Evolutionary conservation across 2,113 vertebrate genomes (phyloP).

Genomic region (Phoenicopterus ruber): DNA sequence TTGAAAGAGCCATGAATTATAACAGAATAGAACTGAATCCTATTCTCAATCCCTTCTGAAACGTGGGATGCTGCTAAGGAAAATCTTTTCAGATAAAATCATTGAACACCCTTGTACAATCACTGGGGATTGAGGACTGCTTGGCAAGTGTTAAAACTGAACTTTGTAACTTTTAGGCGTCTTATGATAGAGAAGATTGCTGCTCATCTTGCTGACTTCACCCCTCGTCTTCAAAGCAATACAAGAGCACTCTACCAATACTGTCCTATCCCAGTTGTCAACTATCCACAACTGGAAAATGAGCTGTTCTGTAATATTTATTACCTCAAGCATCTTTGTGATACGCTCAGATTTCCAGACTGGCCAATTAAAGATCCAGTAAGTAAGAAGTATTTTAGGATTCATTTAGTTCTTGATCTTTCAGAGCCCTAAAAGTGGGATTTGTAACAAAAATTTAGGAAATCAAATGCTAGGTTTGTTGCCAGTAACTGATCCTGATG

Average conservation of each 20-base stretch:
- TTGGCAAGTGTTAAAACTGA: not conserved
- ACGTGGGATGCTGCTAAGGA: not conserved
- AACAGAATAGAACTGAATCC: not conserved
- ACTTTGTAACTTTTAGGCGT: slow-evolving; percentile 76
- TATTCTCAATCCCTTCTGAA: not conserved
- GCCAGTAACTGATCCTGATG: not conserved
- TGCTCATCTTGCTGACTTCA: slow-evolving; percentile 95
- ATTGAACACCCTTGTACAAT: not conserved
- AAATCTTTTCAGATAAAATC: not conserved
- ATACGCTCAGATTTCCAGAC: slow-evolving; percentile 88
- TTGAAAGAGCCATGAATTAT: not conserved
- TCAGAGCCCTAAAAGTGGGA: not conserved
- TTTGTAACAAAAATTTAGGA: not conserved
- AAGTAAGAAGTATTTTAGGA: slow-evolving; percentile 57
- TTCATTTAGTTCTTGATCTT: not conserved
- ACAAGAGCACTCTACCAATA: slow-evolving; percentile 97
- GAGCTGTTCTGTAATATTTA: slow-evolving; percentile 99
- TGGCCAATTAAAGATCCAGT: slow-evolving; percentile 97
- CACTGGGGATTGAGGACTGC: not conserved
- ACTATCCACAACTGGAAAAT: slow-evolving; percentile 93
- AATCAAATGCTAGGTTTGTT: not conserved
- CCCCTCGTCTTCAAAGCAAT: slow-evolving; percentile 96
- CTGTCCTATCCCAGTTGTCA: slow-evolving; percentile 94
- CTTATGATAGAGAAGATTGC: slow-evolving; percentile 99
- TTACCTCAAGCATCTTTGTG: slow-evolving; percentile 98